phyloP scores from a whole-genome alignment of 2,113 vertebrate genomes.

The Beaufortia kweichowensis region DNA sequence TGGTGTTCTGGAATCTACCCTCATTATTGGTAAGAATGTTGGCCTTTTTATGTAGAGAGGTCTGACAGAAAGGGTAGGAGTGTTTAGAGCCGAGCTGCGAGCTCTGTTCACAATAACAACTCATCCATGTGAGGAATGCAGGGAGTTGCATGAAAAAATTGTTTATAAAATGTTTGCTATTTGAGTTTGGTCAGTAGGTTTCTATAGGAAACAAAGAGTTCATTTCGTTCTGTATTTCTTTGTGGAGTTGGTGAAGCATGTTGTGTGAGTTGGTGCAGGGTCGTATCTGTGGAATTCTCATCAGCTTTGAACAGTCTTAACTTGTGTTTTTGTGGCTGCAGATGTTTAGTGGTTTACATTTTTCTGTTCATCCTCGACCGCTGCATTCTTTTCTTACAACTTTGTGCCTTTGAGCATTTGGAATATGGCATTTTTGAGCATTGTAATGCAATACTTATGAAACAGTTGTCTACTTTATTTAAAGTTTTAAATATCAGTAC shows the following conservation, averaged over 20 bases:
- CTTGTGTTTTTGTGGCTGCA: neutral
- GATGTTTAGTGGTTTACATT: slow-evolving; percentile 21
- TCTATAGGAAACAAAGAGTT: slow-evolving; percentile 65
- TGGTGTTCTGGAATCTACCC: slow-evolving; percentile 49
- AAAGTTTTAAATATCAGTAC: neutral
- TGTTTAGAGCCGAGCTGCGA: slow-evolving; percentile 22
- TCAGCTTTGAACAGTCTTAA: slow-evolving; percentile 46
- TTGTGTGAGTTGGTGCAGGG: slow-evolving; percentile 55
- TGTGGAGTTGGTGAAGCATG: slow-evolving; percentile 53
- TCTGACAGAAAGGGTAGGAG: slow-evolving; percentile 33
- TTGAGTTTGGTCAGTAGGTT: slow-evolving; percentile 49
- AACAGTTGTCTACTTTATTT: neutral
- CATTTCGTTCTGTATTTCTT: slow-evolving; percentile 52
- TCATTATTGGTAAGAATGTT: slow-evolving; percentile 46
- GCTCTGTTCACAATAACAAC: slow-evolving; percentile 49
- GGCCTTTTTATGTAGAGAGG: slow-evolving; percentile 41
- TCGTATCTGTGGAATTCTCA: slow-evolving; percentile 61
- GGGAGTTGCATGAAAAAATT: slow-evolving; percentile 58
- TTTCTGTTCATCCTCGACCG: neutral
- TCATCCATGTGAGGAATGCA: slow-evolving; percentile 61
- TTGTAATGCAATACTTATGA: neutral
- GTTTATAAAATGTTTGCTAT: slow-evolving; percentile 53
- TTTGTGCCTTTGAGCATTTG: neutral
- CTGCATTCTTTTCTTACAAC: neutral
- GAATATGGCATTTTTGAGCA: neutral